phyloP scores from a whole-genome alignment of 2,113 vertebrate species.

The Lasiurus cinereus region DNA sequence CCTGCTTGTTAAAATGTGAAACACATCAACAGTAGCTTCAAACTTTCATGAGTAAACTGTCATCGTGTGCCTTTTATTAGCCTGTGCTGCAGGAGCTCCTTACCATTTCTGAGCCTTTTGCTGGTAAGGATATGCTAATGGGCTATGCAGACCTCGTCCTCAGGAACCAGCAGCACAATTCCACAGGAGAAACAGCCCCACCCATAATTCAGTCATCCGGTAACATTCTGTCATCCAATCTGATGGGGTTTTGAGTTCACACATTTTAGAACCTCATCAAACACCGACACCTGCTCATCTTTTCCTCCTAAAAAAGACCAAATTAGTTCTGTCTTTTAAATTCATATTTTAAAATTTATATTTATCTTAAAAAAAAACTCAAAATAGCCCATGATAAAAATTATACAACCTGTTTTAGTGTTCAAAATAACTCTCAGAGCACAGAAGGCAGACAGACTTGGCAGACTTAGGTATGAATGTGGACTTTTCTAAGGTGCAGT shows the following conservation, averaged over 20 bases:
- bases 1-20: slow-evolving; percentile 69
- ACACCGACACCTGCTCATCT: background rate
- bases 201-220: background rate
- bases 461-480: background rate
- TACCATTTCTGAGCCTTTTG: background rate
- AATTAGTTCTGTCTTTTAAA: background rate
- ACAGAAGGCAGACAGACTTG: background rate
- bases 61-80: slow-evolving; percentile 68
- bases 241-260: background rate
- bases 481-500: background rate
- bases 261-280: background rate
- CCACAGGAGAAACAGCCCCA: background rate
- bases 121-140: slow-evolving; percentile 14
- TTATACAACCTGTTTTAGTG: background rate
- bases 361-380: background rate
- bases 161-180: slow-evolving; percentile 27
- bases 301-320: slow-evolving; percentile 5
- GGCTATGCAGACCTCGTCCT: slow-evolving; percentile 37
- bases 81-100: background rate
- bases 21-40: slow-evolving; percentile 52
- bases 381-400: slow-evolving; percentile 37
- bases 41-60: slow-evolving; percentile 62
- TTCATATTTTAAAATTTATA: background rate
- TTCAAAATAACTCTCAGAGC: background rate
- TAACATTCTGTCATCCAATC: background rate